These are phyloP conservation scores for Metaphire vulgaris DNA, from an alignment of 1,140 invertebrate genomes.

Conservation along the genomic window DNA sequence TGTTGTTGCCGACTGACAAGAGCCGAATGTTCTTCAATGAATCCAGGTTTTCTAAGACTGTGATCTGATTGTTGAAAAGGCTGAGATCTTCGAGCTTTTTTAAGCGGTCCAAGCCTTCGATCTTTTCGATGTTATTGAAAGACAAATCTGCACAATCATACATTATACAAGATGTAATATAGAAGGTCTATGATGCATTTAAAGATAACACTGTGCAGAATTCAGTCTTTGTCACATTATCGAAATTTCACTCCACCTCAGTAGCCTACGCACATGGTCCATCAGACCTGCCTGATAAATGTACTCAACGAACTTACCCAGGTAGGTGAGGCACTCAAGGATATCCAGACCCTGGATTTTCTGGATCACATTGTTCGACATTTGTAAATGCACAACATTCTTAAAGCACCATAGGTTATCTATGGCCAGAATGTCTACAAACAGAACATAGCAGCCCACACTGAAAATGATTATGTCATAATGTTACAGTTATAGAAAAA, in stretches of 20 bases:
- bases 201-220: no score
- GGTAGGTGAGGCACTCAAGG: background rate
- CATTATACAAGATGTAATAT: no score
- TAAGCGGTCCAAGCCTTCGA: conserved; percentile 52
- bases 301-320: background rate
- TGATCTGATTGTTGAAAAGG: conserved; percentile 52
- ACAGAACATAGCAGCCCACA: no score
- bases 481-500: no score
- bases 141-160: conserved; percentile 47
- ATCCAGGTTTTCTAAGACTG: conserved; percentile 52
- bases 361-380: background rate
- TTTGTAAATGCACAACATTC: background rate
- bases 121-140: conserved; percentile 53
- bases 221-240: no score
- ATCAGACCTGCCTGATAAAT: no score
- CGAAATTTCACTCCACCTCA: no score
- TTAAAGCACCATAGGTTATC: background rate
- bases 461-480: no score
- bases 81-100: conserved; percentile 50
- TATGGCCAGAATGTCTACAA: background rate
- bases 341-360: background rate
- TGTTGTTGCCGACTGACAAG: conserved; percentile 76
- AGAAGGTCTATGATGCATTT: no score
- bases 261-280: no score
- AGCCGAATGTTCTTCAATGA: conserved; percentile 61